These are phyloP conservation scores for Nymphalis c-album DNA, from an alignment of 2,888 invertebrate species.

Conservation along the genomic window DNA sequence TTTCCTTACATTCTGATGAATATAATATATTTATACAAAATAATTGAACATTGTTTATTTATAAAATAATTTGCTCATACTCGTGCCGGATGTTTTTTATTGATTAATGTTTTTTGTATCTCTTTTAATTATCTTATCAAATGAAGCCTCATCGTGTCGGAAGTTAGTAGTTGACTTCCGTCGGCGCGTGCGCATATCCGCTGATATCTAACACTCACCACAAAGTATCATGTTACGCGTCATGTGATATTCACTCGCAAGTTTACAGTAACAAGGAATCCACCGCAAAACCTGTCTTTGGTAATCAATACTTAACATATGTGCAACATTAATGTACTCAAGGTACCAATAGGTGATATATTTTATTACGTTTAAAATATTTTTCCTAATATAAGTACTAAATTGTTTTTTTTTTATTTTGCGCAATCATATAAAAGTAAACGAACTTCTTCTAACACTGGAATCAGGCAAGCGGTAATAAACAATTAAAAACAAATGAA, in stretches of 20 bases:
- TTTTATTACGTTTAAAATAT: neutral
- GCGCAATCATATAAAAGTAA: neutral
- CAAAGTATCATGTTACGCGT: slow-evolving; percentile 54
- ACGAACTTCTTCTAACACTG: slow-evolving; percentile 53
- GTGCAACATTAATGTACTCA: slow-evolving; percentile 1
- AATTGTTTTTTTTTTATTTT: too few species aligned
- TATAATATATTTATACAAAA: neutral
- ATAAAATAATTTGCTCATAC: neutral
- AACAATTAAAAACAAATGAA: slow-evolving; percentile 75
- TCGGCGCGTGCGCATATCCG: slow-evolving; percentile 65
- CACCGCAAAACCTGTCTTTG: slow-evolving; percentile 39
- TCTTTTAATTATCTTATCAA: slow-evolving; percentile 30
- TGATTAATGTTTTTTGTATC: slow-evolving; percentile 5
- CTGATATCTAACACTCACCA: slow-evolving; percentile 56
- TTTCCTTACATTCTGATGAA: neutral
- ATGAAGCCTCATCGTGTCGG: slow-evolving; percentile 75
- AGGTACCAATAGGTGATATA: neutral
- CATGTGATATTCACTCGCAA: slow-evolving; percentile 32
- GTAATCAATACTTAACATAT: slow-evolving; percentile 39
- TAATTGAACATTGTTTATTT: neutral
- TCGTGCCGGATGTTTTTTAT: slow-evolving; percentile 9
- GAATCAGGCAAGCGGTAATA: slow-evolving; percentile 63
- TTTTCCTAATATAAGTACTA: too few species aligned
- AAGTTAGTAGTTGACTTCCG: slow-evolving; percentile 69
- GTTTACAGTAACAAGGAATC: slow-evolving; percentile 46